phyloP scores from a whole-genome alignment of 2,113 vertebrate genomes.

The Oostethus manadensis region DNA sequence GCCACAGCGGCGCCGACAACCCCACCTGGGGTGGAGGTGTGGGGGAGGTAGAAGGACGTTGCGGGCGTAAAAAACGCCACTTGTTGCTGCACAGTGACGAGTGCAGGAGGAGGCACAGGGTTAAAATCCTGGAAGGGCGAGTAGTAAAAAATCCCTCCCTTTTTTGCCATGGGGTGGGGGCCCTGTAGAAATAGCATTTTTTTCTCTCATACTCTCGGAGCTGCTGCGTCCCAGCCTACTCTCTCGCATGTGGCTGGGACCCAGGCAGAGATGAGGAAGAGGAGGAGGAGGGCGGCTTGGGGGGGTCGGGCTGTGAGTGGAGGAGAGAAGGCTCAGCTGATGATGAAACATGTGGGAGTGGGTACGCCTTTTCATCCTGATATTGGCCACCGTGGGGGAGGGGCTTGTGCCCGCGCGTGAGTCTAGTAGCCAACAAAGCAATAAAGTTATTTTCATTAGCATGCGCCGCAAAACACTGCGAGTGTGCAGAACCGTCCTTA shows the following conservation, averaged over 20 bases:
- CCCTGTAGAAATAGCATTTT: conserved; percentile 79
- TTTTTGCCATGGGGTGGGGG: conserved; percentile 83
- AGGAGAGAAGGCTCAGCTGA: conserved; percentile 71
- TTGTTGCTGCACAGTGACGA: conserved; percentile 63
- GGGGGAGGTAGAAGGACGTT: conserved; percentile 10
- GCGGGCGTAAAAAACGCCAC: conserved; percentile 52
- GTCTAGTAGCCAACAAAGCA: too few species aligned
- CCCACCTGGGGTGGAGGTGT: background rate
- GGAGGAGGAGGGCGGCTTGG: conserved; percentile 60
- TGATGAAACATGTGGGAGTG: conserved; percentile 76
- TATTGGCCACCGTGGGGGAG: conserved; percentile 36
- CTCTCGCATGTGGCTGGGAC: conserved; percentile 77
- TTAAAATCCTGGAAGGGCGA: conserved; percentile 76
- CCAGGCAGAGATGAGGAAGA: conserved; percentile 72
- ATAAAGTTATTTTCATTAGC: background rate
- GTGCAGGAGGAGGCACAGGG: conserved; percentile 66
- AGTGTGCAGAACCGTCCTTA: background rate
- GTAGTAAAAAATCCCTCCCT: conserved; percentile 78
- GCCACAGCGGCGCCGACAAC: background rate
- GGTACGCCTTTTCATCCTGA: conserved; percentile 46
- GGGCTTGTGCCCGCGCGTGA: conserved; percentile 5
- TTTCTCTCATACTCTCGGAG: conserved; percentile 42
- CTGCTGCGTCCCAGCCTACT: conserved; percentile 71
- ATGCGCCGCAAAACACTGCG: background rate
- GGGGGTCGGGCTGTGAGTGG: conserved; percentile 60